Evolutionary conservation across 2,797 vertebrate genomes (phyloP), one percentile per base, ranked within the genome.

Genomic region (Pseudochirops cupreus): DNA sequence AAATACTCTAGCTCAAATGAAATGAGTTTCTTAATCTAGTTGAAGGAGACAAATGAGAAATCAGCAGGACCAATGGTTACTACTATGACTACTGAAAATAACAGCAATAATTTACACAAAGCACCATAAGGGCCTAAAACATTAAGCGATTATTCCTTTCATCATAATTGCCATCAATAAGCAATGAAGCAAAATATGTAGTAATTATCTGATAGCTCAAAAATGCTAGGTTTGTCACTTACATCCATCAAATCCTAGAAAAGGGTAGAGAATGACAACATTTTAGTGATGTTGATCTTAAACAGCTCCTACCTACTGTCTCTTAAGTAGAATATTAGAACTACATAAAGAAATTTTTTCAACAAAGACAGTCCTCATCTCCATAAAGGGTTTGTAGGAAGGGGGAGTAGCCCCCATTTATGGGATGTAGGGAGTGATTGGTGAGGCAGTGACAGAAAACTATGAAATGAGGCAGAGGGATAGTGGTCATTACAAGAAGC

Each of bases 121-220:
- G 31, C 26, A 29, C 11, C 93, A 95, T 4, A 93, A 29, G 0
- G 26, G 92, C 53, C 96, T 67, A 92, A 3, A 94, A 82, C 9
- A 46, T 10, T 56, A 56, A 94, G 46, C 58, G 31, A 31, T 55
- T 29, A 91, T 91, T 94, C 24, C 87, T 29, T 14, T 59, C 31
- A 90, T 95, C 10, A 39, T 31, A 91, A 90, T 54, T 87, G 26
- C 14, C 11, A 39, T 94, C 93, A 97, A 94, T 95, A 93, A 97
- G 90, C 57, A 91, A 95, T 82, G 53, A 97, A 93, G 24, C 33
- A 56, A 67, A 82, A 39, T 46, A 82, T 82, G 2, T 24, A 82
- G 7, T 21, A 82, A 82, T 82, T 82, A 82, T 82, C n/a, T 10
- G n/a, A 46, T 24, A 82, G 67, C n/a, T 74, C 39, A 46, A 82